Evolutionary conservation across 2,797 vertebrate species (phyloP), one percentile per base, ranked within the genome.

Genomic region (Anguilla pacifica): DNA sequence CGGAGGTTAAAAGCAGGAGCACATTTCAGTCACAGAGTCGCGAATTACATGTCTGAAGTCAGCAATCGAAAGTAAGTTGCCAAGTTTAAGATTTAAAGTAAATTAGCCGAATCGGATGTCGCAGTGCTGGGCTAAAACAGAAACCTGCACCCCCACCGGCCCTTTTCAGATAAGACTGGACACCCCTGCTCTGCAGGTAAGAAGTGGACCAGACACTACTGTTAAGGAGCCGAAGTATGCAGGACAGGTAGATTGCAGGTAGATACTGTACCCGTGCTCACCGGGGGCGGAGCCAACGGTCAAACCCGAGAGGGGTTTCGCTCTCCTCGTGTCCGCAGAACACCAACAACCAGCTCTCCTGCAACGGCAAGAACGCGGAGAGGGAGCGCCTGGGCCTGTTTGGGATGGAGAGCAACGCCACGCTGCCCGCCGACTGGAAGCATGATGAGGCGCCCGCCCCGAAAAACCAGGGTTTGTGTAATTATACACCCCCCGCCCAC

Each of bases 341-440:
- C 89, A 96, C 96, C 82, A 94, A 97, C 55, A 93, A 95, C 86
- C 97, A 97, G 93, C 95, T 96, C 87, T 97, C 97, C 91, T 94
- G 95, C 46, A 96, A 95, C 3, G 61, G 93, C 25, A 97, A 98
- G 91, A 96, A 93, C 89, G 91, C 91, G 64, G 96, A 97, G 87
- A 90, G 95, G 25, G 97, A 98, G 87, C 91, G 96, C 43, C 88
- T 95, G 7, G 94, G 95, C 0, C 89, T 95, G 84, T 96, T 96
- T 0, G 95, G 96, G 6, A 91, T 95, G 0, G 97, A 98, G 9
- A 95, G 93, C 91, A 97, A 97, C 0, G 94, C 97, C 82, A 98
- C 98, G 0, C 94, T 99, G 83, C 98, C 98, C 0, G 97, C 98
- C 0, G 97, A 97, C 95, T 98, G 98, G 98, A 98, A 97, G 91